phyloP scores from a whole-genome alignment of 2,888 invertebrate genomes.

The Antheraea yamamai region DNA sequence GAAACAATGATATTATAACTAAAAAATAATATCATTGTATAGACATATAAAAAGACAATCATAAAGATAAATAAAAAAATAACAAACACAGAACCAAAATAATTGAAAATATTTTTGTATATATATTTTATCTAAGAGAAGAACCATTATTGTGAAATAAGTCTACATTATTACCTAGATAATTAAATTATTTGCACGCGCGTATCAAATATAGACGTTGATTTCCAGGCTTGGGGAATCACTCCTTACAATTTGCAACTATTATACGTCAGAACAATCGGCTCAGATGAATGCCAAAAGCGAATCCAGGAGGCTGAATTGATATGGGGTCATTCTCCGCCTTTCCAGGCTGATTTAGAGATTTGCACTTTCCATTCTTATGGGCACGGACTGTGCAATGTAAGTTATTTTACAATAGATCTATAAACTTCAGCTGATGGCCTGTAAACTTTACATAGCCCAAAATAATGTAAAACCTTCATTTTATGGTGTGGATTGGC shows the following conservation, averaged over 20 bases:
- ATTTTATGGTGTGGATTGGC: neutral
- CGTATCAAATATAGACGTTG: neutral
- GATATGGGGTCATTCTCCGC: slow-evolving; percentile 17
- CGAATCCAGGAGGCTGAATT: neutral
- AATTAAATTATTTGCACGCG: no score
- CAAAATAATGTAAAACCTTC: neutral
- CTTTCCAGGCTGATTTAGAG: slow-evolving; percentile 30
- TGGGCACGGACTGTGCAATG: slow-evolving; percentile 31
- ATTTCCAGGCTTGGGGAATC: slow-evolving; percentile 8
- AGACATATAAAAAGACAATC: no score
- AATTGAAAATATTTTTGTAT: no score
- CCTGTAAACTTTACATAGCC: neutral
- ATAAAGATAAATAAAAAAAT: no score
- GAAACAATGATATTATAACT: no score
- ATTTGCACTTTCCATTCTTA: slow-evolving; percentile 32
- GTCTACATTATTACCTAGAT: no score
- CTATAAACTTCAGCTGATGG: neutral
- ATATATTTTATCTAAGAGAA: no score
- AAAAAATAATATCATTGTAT: no score
- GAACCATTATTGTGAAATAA: no score
- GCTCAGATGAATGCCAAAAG: neutral
- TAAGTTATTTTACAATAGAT: slow-evolving; percentile 18
- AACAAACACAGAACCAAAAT: no score
- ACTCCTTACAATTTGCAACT: slow-evolving; percentile 1
- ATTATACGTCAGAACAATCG: neutral